These are phyloP conservation scores for Prionace glauca DNA, from an alignment of 2,797 vertebrate species.

Conservation along the genomic window DNA sequence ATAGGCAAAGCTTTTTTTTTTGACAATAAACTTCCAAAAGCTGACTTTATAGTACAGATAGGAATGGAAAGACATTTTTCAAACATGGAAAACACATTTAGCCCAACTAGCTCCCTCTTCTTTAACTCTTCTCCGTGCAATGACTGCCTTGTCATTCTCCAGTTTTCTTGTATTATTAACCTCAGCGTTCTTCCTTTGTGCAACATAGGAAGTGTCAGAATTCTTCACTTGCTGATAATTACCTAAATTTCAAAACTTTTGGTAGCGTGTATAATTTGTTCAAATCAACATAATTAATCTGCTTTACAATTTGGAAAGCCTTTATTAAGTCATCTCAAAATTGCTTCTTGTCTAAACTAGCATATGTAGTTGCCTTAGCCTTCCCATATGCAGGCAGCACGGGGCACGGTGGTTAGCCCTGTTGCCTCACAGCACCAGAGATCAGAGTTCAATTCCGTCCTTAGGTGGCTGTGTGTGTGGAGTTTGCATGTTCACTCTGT, in stretches of 20 bases:
- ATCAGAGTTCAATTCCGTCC: no score
- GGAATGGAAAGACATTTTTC: background rate
- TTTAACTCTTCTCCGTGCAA: background rate
- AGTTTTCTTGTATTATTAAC: background rate
- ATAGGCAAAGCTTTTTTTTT: background rate
- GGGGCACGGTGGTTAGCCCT: no score
- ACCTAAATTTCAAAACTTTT: background rate
- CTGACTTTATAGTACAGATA: background rate
- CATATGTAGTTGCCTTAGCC: background rate
- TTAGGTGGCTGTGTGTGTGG: no score
- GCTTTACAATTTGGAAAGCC: background rate
- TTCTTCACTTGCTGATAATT: background rate
- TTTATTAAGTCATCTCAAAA: background rate
- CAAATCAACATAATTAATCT: background rate
- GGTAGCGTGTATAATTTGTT: background rate
- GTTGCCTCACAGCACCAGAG: no score
- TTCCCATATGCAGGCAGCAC: background rate
- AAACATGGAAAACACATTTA: background rate
- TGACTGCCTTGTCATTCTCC: background rate
- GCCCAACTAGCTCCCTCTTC: background rate
- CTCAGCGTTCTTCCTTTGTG: background rate
- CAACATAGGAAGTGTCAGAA: background rate
- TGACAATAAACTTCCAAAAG: background rate
- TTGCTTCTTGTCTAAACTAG: background rate
- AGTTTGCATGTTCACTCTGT: no score